Percentiles rank a stretch among this genome's conserved stretches.
Conservation (phyloP, 2,888 invertebrate genomes). For the Cacoxenus indagator region DNA sequence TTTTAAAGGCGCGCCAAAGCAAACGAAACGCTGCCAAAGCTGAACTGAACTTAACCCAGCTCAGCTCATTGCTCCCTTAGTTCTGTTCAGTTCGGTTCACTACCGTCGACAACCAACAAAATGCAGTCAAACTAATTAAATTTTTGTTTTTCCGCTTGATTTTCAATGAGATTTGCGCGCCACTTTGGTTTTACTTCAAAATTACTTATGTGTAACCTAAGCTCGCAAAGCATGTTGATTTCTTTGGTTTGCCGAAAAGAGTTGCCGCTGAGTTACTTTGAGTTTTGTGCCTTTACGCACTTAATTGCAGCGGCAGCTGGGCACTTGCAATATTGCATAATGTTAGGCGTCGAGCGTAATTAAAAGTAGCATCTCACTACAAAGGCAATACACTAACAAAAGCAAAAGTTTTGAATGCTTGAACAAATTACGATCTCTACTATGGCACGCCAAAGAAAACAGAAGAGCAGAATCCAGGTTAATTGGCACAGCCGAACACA, state of each 20-base stretch:
- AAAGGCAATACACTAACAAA: slow-evolving; percentile 18
- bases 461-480: no score
- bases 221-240: no score
- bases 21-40: neutral
- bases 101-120: no score
- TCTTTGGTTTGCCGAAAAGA: neutral
- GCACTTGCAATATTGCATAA: slow-evolving; percentile 12
- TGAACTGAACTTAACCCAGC: neutral
- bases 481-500: slow-evolving; percentile 36
- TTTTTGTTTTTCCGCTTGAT: no score
- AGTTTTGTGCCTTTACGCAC: neutral
- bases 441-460: no score
- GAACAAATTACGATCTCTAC: neutral
- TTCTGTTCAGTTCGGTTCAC: no score
- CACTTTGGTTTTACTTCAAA: no score
- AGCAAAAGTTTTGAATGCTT: slow-evolving; percentile 3
- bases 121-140: no score
- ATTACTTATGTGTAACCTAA: no score
- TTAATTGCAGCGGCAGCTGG: neutral
- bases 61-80: no score
- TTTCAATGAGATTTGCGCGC: no score
- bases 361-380: slow-evolving; percentile 3
- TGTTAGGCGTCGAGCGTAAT: slow-evolving; percentile 11
- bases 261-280: neutral
- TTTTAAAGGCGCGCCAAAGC: slow-evolving; percentile 21